phyloP scores from a whole-genome alignment of 1,140 invertebrate genomes.

The Aphaenogaster ashmeadi region DNA sequence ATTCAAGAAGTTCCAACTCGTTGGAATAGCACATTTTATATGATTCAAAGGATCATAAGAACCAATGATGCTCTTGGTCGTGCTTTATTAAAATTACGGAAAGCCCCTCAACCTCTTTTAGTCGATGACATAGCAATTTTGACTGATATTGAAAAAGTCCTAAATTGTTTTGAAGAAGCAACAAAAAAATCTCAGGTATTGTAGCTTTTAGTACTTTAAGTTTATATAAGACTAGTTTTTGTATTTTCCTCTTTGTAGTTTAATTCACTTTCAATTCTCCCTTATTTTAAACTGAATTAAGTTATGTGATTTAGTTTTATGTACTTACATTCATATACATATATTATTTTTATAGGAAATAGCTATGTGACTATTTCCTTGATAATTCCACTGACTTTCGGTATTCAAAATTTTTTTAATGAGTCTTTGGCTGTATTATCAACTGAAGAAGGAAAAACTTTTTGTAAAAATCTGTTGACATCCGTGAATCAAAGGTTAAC shows the following conservation, averaged over 20 bases:
- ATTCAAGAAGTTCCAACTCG: slow-evolving; percentile 1
- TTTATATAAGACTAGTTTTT: neutral
- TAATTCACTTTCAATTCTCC: neutral
- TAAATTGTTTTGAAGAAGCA: neutral
- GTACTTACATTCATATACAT: neutral
- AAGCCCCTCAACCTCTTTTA: neutral
- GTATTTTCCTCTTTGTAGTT: neutral
- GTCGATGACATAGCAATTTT: neutral
- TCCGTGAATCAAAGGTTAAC: neutral
- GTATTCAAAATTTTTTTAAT: neutral
- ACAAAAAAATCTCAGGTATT: slow-evolving; percentile 1
- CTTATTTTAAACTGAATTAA: neutral
- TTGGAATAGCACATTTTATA: neutral
- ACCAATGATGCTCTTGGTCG: neutral
- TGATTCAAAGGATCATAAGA: neutral
- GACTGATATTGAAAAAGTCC: neutral
- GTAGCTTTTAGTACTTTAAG: neutral
- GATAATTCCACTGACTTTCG: neutral
- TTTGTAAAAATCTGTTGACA: neutral
- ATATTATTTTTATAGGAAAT: neutral
- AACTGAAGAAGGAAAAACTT: neutral
- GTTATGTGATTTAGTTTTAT: neutral
- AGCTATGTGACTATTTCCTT: neutral
- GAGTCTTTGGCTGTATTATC: neutral
- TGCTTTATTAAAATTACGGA: slow-evolving; percentile 1